Percentiles rank a stretch among this genome's conserved stretches.
Evolutionary conservation across 2,797 vertebrate genomes (phyloP).

Genomic region (Girardinus metallicus): DNA sequence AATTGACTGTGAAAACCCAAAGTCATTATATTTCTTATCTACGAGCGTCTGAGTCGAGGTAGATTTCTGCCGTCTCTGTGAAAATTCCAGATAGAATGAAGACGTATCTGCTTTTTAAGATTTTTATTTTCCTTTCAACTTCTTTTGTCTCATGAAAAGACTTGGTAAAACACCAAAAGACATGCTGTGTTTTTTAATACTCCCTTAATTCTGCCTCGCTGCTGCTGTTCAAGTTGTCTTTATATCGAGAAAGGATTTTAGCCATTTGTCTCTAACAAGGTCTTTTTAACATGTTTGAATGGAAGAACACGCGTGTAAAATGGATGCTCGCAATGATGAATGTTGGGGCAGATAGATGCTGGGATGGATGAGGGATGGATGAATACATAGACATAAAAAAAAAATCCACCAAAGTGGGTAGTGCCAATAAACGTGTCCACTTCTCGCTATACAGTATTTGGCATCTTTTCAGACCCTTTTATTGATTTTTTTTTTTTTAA

Average conservation of each 20-base stretch:
- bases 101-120: neutral
- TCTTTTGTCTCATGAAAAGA: neutral
- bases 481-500: too few species aligned
- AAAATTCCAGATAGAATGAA: slow-evolving; percentile 3
- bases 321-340: neutral
- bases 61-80: neutral
- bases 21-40: neutral
- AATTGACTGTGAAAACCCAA: slow-evolving; percentile 8
- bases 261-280: neutral
- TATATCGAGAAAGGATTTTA: neutral
- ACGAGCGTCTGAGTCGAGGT: slow-evolving; percentile 4
- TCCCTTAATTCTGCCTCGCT: neutral
- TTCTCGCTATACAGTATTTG: too few species aligned
- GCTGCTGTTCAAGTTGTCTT: neutral
- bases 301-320: neutral
- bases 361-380: neutral
- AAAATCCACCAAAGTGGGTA: too few species aligned
- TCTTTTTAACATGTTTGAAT: neutral
- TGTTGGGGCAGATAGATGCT: neutral
- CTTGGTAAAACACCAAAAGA: neutral
- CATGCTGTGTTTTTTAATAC: neutral
- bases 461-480: too few species aligned
- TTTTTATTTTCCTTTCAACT: neutral
- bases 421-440: too few species aligned
- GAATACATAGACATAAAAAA: neutral